These are phyloP conservation scores for Mercenaria mercenaria DNA, from an alignment of 1,140 invertebrate species.

Conservation along the genomic window DNA sequence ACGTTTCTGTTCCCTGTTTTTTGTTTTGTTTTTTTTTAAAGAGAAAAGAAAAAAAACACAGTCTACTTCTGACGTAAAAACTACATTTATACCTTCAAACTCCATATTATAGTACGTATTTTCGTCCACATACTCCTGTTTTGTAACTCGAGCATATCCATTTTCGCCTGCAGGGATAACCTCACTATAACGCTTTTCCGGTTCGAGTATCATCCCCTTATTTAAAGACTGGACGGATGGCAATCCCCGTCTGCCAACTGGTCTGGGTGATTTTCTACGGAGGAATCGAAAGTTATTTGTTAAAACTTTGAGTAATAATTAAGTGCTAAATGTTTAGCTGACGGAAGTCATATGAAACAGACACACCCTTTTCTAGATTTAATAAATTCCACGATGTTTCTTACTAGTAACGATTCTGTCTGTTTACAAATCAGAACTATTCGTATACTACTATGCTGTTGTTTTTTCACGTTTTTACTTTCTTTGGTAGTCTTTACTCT, in stretches of 20 bases:
- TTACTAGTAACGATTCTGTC: neutral
- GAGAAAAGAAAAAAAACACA: too few relatives aligned
- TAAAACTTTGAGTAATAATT: too few relatives aligned
- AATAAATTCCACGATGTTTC: neutral
- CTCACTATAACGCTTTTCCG: neutral
- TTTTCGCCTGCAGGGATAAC: neutral
- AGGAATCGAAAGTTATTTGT: too few relatives aligned
- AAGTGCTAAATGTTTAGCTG: too few relatives aligned
- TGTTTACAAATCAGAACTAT: too few relatives aligned
- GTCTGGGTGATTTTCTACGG: neutral
- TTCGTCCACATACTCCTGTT: neutral
- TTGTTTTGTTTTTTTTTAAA: too few relatives aligned
- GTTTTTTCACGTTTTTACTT: too few relatives aligned
- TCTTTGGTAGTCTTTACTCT: too few relatives aligned
- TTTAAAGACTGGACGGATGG: slow-evolving; percentile 14
- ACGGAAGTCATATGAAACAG: too few relatives aligned
- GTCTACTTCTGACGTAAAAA: too few relatives aligned
- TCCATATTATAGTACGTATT: slow-evolving; percentile 12
- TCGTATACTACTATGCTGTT: too few relatives aligned
- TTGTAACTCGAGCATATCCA: slow-evolving; percentile 4
- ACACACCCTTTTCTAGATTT: neutral
- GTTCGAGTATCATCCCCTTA: neutral
- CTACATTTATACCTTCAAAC: neutral
- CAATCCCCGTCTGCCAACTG: neutral
- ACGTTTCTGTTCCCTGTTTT: too few relatives aligned